Evolutionary conservation across 2,113 vertebrate genomes (phyloP), one percentile per base, ranked within the genome.

Genomic region (Cryptotis parvus): DNA sequence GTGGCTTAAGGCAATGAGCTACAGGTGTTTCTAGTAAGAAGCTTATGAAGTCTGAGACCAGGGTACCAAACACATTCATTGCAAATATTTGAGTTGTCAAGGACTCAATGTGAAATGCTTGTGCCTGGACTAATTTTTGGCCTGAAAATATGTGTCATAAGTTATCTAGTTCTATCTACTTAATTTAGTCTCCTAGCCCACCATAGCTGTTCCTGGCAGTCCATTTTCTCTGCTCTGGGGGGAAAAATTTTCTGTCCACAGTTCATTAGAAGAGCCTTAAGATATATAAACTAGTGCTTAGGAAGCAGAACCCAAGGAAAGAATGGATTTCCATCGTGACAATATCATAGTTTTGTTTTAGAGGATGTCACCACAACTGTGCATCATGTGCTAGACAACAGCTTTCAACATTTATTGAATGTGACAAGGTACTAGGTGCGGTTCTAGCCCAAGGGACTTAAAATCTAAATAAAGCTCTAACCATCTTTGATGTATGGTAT

Each of bases 401-500:
- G 29, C 72, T 69, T 80, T 84, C 70, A 79, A 79, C 52, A 61
- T 92, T 94, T 86, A 95, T 95, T 92, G 69, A 69, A 93, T 96
- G n/a, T 94, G 96, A 96, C 93, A 90, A 14, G 52, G 58, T 87
- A 84, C 69, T 84, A 95, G 96, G 96, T 95, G 95, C 96, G 94
- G 95, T 95, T 76, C 69, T 94, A 58, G 33, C 86, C 77, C 77
- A 75, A n/a, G 74, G 87, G 84, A 89, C 80, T 93, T 73, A 16
- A 49, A 96, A 93, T 93, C 76, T 95, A 94, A 96, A 95, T 88
- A 93, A 95, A 87, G 58, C 52, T 83, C 79, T 91, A 88, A 81
- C 41, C 14, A 83, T 66, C 96, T 97, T 96, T 96, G 96, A 97
- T 96, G 94, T 97, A 61, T 76, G 92, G 83, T 93, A 95, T 96